A percentile compares a stretch with the other conserved stretches of the same genome.
Conservation (phyloP, 2,797 vertebrate species). For the Chaetophractus vellerosus region DNA sequence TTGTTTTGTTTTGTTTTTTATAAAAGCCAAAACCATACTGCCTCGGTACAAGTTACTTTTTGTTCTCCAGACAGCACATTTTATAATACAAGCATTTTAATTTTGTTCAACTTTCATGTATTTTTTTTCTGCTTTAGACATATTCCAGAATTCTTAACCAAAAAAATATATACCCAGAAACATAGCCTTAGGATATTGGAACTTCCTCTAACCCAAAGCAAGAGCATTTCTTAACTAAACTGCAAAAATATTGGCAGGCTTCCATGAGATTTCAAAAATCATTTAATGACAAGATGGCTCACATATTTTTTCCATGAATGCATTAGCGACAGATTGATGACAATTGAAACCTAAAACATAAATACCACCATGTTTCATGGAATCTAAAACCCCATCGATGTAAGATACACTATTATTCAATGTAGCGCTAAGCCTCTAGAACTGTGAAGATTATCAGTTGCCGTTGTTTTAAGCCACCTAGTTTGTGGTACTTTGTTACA, state of each 20-base stretch:
- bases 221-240: conserved; percentile 48
- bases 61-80: not conserved
- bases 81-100: not conserved
- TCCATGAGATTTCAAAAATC: conserved; percentile 74
- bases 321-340: conserved; percentile 72
- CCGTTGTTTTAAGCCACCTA: too few relatives aligned
- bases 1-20: not conserved
- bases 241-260: conserved; percentile 57
- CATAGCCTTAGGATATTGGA: not conserved
- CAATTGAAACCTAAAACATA: conserved; percentile 17
- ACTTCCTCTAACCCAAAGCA: not conserved
- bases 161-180: conserved; percentile 26
- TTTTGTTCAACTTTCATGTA: not conserved
- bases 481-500: too few relatives aligned
- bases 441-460: too few relatives aligned
- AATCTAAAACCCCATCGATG: not conserved
- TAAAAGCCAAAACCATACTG: not conserved
- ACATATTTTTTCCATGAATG: conserved; percentile 67
- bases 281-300: conserved; percentile 73
- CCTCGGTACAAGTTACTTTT: not conserved
- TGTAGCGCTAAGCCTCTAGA: too few relatives aligned
- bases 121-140: conserved; percentile 27
- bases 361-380: not conserved
- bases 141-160: not conserved
- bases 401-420: not conserved